Conservation (phyloP, 2,113 vertebrate species). For the Apistogramma diplotaenia region DNA sequence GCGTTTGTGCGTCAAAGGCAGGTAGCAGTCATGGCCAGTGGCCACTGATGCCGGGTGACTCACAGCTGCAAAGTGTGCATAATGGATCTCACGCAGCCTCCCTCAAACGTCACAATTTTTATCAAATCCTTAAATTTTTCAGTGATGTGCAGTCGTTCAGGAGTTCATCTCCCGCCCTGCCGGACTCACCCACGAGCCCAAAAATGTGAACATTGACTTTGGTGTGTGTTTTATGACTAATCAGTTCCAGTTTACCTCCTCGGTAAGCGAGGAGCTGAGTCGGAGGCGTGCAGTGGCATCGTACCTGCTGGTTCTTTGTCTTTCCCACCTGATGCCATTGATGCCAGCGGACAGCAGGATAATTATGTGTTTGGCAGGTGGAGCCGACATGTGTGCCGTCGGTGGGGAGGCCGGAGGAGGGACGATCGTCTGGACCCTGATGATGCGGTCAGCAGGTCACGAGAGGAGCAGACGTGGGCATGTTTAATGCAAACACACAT, state of each 20-base stretch:
- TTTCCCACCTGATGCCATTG: not conserved
- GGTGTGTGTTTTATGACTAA: not conserved
- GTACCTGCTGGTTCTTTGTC: not conserved
- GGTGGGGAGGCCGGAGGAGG: conserved; percentile 32
- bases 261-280: not conserved
- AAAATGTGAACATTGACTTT: conserved; percentile 19
- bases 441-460: conserved; percentile 30
- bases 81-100: not conserved
- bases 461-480: not conserved
- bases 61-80: conserved; percentile 37
- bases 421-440: conserved; percentile 11
- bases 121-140: not conserved
- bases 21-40: conserved; percentile 45
- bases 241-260: not conserved
- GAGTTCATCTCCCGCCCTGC: not conserved
- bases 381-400: conserved; percentile 12
- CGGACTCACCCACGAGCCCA: conserved; percentile 7
- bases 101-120: not conserved
- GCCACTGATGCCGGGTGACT: conserved; percentile 51
- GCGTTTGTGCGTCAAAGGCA: conserved; percentile 43
- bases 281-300: not conserved
- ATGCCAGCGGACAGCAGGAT: not conserved
- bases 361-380: conserved; percentile 28
- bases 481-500: not conserved
- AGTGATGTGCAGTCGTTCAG: not conserved